Evolutionary conservation across 2,113 vertebrate species (phyloP).

Genomic region (Elachura formosa): DNA sequence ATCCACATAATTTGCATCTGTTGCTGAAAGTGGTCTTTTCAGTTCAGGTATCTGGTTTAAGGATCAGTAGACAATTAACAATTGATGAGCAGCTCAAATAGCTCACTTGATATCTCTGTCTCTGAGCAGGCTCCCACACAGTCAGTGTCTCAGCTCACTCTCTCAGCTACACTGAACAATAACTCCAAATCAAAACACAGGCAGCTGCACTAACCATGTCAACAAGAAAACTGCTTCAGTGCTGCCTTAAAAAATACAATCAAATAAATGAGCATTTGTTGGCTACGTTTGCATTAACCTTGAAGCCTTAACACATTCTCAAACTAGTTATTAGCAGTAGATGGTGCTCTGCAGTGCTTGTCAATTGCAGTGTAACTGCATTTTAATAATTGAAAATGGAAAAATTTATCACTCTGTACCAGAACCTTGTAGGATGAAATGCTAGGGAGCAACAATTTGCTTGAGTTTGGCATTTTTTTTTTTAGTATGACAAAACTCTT

Average conservation of each 20-base stretch:
- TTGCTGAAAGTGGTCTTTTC: slow-evolving; percentile 64
- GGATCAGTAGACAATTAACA: slow-evolving; percentile 77
- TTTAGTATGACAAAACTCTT: background rate
- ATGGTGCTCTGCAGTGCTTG: background rate
- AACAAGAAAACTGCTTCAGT: background rate
- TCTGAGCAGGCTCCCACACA: slow-evolving; percentile 36
- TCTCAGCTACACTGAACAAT: slow-evolving; percentile 29
- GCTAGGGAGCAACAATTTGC: background rate
- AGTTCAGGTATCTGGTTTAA: slow-evolving; percentile 73
- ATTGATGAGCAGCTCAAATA: slow-evolving; percentile 74
- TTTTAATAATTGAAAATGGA: slow-evolving; percentile 46
- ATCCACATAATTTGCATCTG: slow-evolving; percentile 69
- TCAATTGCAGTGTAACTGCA: background rate
- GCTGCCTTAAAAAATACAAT: background rate
- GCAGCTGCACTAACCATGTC: background rate
- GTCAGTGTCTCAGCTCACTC: slow-evolving; percentile 17
- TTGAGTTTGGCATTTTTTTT: background rate
- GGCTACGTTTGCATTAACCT: background rate
- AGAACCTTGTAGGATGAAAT: background rate
- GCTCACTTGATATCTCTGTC: slow-evolving; percentile 58
- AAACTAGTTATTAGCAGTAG: background rate
- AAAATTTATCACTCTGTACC: background rate
- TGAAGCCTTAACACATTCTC: background rate
- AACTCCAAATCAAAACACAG: slow-evolving; percentile 62
- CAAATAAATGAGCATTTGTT: background rate